These are phyloP conservation scores for Drosophila saltans DNA, from an alignment of 1,140 invertebrate genomes.

Conservation along the genomic window DNA sequence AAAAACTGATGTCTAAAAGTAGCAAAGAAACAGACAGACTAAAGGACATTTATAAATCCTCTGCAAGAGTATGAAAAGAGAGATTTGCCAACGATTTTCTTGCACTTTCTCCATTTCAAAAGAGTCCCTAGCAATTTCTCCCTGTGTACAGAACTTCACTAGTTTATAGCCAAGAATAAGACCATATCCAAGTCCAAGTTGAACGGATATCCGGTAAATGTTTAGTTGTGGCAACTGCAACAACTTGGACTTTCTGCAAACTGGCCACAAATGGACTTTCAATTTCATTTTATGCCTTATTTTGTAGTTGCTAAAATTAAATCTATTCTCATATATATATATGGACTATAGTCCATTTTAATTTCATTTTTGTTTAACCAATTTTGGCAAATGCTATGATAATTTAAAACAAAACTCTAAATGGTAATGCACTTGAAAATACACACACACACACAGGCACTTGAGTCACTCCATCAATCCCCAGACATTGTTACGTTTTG, in stretches of 20 bases:
- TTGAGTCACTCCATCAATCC: background rate
- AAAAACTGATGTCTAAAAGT: too few species aligned
- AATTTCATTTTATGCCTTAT: background rate
- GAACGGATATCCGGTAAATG: conserved; percentile 43
- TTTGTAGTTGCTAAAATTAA: background rate
- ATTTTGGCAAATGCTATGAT: conserved; percentile 17
- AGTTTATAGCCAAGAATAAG: conserved; percentile 19
- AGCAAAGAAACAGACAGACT: too few species aligned
- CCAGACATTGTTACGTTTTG: conserved; percentile 6
- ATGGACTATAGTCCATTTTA: background rate
- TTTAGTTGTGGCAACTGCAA: conserved; percentile 43
- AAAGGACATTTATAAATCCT: too few species aligned
- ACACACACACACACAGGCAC: background rate
- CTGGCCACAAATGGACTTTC: conserved; percentile 21
- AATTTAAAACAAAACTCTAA: conserved; percentile 2
- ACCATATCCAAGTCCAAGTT: conserved; percentile 45
- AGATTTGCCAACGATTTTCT: too few species aligned
- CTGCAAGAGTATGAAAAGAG: too few species aligned
- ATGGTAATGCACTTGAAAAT: conserved; percentile 5
- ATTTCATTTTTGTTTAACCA: conserved; percentile 1
- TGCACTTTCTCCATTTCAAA: too few species aligned
- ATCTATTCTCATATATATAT: background rate
- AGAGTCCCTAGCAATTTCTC: background rate
- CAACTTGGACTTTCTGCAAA: conserved; percentile 14
- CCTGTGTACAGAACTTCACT: conserved; percentile 7